Evolutionary conservation across 2,888 invertebrate genomes (phyloP), one percentile per base, ranked within the genome.

Genomic region (Bellardia pandia): DNA sequence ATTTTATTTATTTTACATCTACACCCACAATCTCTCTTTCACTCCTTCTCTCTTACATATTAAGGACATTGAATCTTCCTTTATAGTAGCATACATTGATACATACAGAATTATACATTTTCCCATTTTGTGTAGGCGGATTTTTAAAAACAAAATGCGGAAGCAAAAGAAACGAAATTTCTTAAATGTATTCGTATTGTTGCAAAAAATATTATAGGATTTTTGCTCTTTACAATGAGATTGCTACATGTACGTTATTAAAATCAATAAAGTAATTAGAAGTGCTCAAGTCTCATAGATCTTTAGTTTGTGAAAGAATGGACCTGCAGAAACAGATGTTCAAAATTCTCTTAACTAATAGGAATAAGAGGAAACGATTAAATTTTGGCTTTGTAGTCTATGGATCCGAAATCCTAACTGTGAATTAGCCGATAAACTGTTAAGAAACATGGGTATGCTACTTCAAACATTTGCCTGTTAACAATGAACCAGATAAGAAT

Each of bases 101-200:
- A n/a, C 6, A 13, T 14, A 48, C 48, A 3, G 8, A 4, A 42
- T 4, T 42, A 45, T 37, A 30, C 9, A 60, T 37, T 48, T 40
- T 14, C 7, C 11, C 13, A 45, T 81, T 45, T 53, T 42, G 14
- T 53, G 62, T 53, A 33, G 45, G 13, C 33, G 42, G 23, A 7
- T 33, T 11, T 16, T 58, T 42, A 16, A 51, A 14, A 16, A 78
- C 33, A 45, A 51, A 60, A 69, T 69, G 3, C 37, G 60, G 69
- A 79, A 71, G 58, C 40, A 40, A 64, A n/a, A 16, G 40, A 37
- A 9, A 64, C 23, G 37, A 48, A 79, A 37, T 60, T 60, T 42
- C 14, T 68, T 37, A 33, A 69, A 42, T 42, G n/a, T 77, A 53
- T 2, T 42, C 23, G n/a, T 14, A 30, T 23, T 23, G 48, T 7